A percentile compares a stretch with the other conserved stretches of the same genome.
Evolutionary conservation across 2,888 invertebrate genomes (phyloP).

Genomic region (Eustalomyia histrio): DNA sequence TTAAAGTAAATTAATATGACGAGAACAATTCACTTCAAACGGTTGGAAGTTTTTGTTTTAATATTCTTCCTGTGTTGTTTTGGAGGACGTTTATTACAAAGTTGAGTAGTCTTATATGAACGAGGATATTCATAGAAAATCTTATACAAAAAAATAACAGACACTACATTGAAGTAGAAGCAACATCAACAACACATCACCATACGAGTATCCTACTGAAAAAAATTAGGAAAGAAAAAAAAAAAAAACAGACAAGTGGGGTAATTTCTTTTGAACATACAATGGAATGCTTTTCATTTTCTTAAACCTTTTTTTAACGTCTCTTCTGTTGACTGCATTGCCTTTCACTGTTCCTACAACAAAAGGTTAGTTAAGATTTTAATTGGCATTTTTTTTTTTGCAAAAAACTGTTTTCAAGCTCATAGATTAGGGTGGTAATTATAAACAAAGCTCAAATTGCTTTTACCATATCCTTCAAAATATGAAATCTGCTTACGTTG

Average conservation of each 20-base stretch:
- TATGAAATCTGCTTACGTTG: no score
- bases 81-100: conserved; percentile 44
- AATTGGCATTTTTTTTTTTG: conserved; percentile 75
- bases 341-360: conserved; percentile 34
- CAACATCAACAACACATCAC: conserved; percentile 1
- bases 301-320: neutral
- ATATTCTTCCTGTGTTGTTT: conserved; percentile 20
- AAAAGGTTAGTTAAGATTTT: conserved; percentile 73
- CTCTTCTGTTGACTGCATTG: neutral
- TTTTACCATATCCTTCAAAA: no score
- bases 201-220: conserved; percentile 2
- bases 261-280: conserved; percentile 63
- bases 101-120: conserved; percentile 43
- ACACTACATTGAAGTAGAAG: conserved; percentile 9
- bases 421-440: neutral
- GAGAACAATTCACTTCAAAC: conserved; percentile 51
- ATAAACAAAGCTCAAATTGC: no score
- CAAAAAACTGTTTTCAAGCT: neutral
- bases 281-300: conserved; percentile 3
- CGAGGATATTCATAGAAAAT: conserved; percentile 26
- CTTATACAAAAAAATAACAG: conserved; percentile 16
- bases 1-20: conserved; percentile 41
- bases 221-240: neutral
- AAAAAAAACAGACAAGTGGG: conserved; percentile 59
- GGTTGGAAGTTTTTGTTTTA: conserved; percentile 30